Evolutionary conservation across 2,888 invertebrate species (phyloP).

Genomic region (Meteorus cinctellus): DNA sequence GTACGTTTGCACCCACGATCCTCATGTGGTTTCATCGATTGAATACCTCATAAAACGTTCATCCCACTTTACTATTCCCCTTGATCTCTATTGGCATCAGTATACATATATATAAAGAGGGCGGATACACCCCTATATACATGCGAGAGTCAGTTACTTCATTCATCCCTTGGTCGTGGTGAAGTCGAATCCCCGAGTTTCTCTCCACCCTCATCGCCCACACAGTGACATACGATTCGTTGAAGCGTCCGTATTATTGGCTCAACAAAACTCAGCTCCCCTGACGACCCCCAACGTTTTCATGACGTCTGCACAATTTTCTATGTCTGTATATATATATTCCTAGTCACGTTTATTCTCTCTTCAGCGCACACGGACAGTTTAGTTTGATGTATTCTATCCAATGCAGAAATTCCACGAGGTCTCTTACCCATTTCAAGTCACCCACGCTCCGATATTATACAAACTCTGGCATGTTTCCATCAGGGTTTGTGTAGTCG

Average conservation of each 20-base stretch:
- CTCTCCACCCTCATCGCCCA: constrained; percentile 16
- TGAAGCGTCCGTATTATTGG: background rate
- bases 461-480: constrained; percentile 3
- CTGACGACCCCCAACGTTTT: background rate
- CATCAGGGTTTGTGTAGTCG: background rate
- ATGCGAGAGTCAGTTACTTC: background rate
- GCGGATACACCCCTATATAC: too few relatives aligned
- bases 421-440: background rate
- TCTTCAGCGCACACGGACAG: too few relatives aligned
- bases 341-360: too few relatives aligned
- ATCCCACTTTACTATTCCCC: too few relatives aligned
- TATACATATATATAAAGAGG: too few relatives aligned
- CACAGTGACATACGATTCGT: constrained; percentile 1
- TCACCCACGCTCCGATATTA: background rate
- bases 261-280: background rate
- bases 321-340: background rate
- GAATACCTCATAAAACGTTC: too few relatives aligned
- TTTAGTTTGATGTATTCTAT: background rate
- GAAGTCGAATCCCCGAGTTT: background rate
- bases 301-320: constrained; percentile 9
- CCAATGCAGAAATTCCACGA: background rate
- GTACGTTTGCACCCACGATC: too few relatives aligned
- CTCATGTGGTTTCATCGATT: too few relatives aligned
- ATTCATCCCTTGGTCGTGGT: constrained; percentile 20
- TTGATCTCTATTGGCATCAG: too few relatives aligned